Base-by-base conservation (phyloP, 2,888 invertebrate genomes). In the Polietes domitor region DNA sequence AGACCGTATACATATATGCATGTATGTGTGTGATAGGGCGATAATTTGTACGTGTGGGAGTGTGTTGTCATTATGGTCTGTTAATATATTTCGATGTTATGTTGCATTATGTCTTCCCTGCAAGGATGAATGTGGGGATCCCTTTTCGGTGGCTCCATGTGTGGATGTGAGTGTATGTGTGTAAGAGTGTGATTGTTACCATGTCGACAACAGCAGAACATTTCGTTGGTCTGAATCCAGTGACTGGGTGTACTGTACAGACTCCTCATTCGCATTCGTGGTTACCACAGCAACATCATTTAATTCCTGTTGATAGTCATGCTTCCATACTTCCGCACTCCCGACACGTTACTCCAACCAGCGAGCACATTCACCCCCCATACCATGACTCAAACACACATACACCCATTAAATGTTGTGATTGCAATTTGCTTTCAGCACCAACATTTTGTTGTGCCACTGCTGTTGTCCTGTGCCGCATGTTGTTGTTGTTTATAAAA, bases 381-480 rank as follows among this genome's bases (percentile, higher is more conserved):
- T 15, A 26, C 58, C 26, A 26, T 24, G 6, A 58, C 41, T 1
- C 47, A 47, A 47, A n/a, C 47, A 47, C 47, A n/a, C 47, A 47
- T n/a, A 24, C 26, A 24, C 10, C 43, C 68, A 68, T 68, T 68
- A 43, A 68, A 41, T 12, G 37, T 41, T 68, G 43, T 68, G 43
- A 68, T 68, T 68, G 68, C 68, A 68, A 68, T 68, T 68, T 68
- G 28, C 68, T 68, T 24, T 43, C 68, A 68, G 5, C 68, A 43
- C 65, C 17, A 32, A n/a, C 37, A 65, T 65, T 65, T 41, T 21
- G 65, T 12, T 41, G 10, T 37, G 6, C 10, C 41, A 41, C 17
- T 17, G 32, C n/a, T 63, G 28, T 65, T 24, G 26, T 28, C 17
- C 28, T 61, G 1, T 61, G 15, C 6, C 24, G 53, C 53, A 17